Evolutionary conservation across 2,113 vertebrate genomes (phyloP), one percentile per base, ranked within the genome.

Genomic region (Camelus dromedarius): DNA sequence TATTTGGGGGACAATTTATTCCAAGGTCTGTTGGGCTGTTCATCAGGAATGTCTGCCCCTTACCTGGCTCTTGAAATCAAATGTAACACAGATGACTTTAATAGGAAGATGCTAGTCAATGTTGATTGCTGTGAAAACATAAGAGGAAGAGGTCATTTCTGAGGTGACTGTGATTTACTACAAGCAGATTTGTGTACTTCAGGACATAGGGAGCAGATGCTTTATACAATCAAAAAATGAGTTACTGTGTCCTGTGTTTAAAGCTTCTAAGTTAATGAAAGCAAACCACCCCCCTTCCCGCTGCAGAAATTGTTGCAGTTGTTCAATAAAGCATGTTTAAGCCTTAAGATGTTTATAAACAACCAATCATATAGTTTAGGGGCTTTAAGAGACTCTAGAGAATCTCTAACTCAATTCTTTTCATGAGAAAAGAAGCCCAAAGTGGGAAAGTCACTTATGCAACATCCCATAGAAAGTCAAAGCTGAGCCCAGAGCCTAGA

Each of bases 121-220:
- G 87, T 67, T 70, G 75, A 90, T 95, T 92, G 75, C 90, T 92
- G 4, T 70, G 76, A 82, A 84, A 89, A 75, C 54, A 26, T 42
- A 83, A 89, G 89, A 97, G 72, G 81, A 93, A 72, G 76, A 91
- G 89, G 81, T 97, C 84, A 89, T 89, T 89, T 92, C 32, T 67
- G 70, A 88, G 88, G 38, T 82, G 88, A 91, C 88, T 7, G 0
- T 96, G 76, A 85, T 88, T 88, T 81, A 56, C 58, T 64, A 1
- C 26, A 75, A 56, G 83, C 38, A 72, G 19, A 88, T 96, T 52
- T 76, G 73, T 95, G 26, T 92, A 38, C 90, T 81, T 94, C 4
- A 28, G 64, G 88, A 76, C 35, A 10, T 11, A 28, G 72, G 42
- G 42, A 84, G 52, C 85, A 94, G 76, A 73, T 94, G 54, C 42